phyloP scores from a whole-genome alignment of 2,113 vertebrate species.

The Bolborhynchus lineola region DNA sequence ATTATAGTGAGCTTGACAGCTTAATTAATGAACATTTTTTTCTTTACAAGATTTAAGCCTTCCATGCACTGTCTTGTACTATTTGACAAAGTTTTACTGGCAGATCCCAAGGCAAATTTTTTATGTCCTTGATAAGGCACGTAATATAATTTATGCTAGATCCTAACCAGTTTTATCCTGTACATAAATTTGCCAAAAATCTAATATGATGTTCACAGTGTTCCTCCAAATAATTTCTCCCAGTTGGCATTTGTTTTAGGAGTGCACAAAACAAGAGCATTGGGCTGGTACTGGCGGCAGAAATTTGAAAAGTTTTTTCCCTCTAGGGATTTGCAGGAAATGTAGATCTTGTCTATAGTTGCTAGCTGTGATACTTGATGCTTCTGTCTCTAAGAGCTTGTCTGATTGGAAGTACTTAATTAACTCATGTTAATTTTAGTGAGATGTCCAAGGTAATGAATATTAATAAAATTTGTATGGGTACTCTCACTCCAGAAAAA shows the following conservation, averaged over 20 bases:
- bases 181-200: background rate
- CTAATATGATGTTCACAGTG: background rate
- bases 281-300: background rate
- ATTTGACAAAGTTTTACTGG: background rate
- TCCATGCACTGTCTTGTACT: background rate
- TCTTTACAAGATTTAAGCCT: background rate
- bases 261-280: background rate
- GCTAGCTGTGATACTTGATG: background rate
- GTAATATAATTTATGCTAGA: background rate
- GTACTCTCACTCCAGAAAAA: background rate
- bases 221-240: background rate
- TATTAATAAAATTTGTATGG: background rate
- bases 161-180: background rate
- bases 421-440: background rate
- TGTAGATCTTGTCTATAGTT: rapidly evolving
- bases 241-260: background rate
- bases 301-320: background rate
- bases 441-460: background rate
- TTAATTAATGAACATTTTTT: background rate
- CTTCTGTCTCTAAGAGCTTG: background rate
- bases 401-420: background rate
- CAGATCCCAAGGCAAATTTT: background rate
- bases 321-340: background rate
- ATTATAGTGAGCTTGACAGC: background rate
- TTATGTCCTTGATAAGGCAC: background rate